Conservation (phyloP, 2,888 invertebrate genomes). For the Archips crataeganus region DNA sequence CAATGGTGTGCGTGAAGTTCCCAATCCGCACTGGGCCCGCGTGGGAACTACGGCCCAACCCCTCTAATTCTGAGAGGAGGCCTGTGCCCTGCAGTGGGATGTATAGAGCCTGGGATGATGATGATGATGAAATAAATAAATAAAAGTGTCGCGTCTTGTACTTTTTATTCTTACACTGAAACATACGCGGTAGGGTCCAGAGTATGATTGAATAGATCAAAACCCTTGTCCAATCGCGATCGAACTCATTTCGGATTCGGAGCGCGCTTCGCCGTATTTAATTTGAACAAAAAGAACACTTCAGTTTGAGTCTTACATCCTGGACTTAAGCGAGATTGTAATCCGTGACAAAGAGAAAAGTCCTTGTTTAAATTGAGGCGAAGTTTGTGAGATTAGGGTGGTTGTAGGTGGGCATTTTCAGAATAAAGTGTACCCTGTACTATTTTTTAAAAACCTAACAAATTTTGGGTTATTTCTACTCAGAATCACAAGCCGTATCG, state of each 20-base stretch:
- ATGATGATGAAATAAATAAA: too few relatives aligned
- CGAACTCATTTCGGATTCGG: conserved; percentile 24
- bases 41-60: too few relatives aligned
- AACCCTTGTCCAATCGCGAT: conserved; percentile 9
- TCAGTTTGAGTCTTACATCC: conserved; percentile 30
- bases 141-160: background rate
- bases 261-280: conserved; percentile 31
- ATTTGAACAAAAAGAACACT: conserved; percentile 26
- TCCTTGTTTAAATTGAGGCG: conserved; percentile 31
- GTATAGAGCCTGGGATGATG: too few relatives aligned
- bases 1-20: too few relatives aligned
- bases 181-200: background rate
- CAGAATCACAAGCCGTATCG: too few relatives aligned
- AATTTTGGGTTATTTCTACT: too few relatives aligned
- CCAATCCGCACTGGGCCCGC: too few relatives aligned
- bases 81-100: too few relatives aligned
- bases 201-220: conserved; percentile 12
- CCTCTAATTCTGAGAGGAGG: too few relatives aligned
- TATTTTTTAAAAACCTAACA: too few relatives aligned
- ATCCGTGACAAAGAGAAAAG: conserved; percentile 24
- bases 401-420: background rate
- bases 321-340: conserved; percentile 34
- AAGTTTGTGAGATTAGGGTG: conserved; percentile 29
- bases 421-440: too few relatives aligned
- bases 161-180: background rate